phyloP scores from a whole-genome alignment of 2,113 vertebrate genomes.

The Psophia crepitans region DNA sequence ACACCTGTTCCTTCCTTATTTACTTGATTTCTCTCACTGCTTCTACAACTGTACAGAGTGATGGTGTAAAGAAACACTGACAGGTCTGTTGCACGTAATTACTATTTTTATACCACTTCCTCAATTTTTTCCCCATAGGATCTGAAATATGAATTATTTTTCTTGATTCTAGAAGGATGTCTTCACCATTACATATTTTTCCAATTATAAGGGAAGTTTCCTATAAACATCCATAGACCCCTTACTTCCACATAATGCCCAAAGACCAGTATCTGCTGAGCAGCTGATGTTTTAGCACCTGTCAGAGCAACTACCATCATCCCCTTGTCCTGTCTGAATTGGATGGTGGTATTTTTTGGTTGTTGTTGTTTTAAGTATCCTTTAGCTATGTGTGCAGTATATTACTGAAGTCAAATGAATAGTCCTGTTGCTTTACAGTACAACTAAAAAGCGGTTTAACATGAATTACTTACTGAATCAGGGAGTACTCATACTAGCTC shows the following conservation, averaged over 20 bases:
- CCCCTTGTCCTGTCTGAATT: background rate
- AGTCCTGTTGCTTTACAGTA: background rate
- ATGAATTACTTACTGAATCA: background rate
- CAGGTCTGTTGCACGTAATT: background rate
- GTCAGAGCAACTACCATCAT: background rate
- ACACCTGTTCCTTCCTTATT: background rate
- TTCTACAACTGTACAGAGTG: background rate
- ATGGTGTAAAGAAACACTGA: background rate
- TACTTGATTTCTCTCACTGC: background rate
- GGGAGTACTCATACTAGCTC: background rate
- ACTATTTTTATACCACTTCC: background rate
- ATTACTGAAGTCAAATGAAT: background rate
- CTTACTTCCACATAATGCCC: background rate
- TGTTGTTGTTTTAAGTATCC: background rate
- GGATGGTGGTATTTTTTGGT: background rate
- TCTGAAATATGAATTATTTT: background rate
- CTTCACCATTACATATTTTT: background rate
- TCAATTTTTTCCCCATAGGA: background rate
- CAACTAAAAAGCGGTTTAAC: background rate
- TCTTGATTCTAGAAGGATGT: background rate
- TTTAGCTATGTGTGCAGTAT: background rate
- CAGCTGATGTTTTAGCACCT: background rate
- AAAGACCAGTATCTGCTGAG: background rate
- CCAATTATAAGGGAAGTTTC: background rate
- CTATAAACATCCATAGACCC: background rate